Conservation (phyloP, 1,140 invertebrate species). For the Xylocopa sonorina region DNA sequence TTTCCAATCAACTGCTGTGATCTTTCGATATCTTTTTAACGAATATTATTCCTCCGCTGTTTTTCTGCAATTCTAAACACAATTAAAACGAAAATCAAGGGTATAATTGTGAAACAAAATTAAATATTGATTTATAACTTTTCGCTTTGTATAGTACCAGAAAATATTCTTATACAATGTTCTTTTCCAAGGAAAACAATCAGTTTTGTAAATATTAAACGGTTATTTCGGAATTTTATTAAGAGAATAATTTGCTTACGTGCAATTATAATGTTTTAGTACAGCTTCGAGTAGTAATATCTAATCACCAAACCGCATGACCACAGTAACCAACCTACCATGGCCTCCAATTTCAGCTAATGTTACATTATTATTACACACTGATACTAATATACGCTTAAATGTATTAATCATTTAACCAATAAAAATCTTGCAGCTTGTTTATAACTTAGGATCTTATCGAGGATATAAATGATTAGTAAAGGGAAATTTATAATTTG, state of each 20-base stretch:
- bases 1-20: neutral
- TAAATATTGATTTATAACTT: neutral
- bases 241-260: constrained; percentile 22
- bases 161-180: neutral
- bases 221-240: neutral
- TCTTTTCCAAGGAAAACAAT: neutral
- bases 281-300: constrained; percentile 65
- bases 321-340: constrained; percentile 61
- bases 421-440: constrained; percentile 5
- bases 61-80: neutral
- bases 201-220: neutral
- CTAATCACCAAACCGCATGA: constrained; percentile 74
- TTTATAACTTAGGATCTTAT: neutral
- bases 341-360: constrained; percentile 70
- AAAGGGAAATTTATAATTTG: neutral
- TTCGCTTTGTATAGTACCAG: neutral
- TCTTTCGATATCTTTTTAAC: neutral
- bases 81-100: neutral
- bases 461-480: neutral
- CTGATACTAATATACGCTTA: constrained; percentile 38
- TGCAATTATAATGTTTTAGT: constrained; percentile 48
- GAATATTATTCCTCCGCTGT: too few species aligned
- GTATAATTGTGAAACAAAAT: neutral
- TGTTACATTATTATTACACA: constrained; percentile 69
- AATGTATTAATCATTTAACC: neutral